phyloP scores from a whole-genome alignment of 2,113 vertebrate genomes.

The Greenwoodochromis staneri region DNA sequence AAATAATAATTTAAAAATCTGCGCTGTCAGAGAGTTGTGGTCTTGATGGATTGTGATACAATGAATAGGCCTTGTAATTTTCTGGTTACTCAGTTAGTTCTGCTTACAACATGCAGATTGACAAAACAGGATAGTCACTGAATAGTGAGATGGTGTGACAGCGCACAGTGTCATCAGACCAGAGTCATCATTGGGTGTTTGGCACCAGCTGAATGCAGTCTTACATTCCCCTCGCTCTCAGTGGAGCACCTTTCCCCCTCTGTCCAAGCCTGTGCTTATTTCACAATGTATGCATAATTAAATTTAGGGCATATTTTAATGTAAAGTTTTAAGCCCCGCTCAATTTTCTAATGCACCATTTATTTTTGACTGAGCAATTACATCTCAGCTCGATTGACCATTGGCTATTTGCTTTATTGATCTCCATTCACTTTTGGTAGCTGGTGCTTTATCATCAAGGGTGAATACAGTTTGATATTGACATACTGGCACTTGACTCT shows the following conservation, averaged over 20 bases:
- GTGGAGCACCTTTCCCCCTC: not conserved
- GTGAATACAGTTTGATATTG: slow-evolving; percentile 9
- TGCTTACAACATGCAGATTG: not conserved
- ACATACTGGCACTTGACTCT: slow-evolving; percentile 11
- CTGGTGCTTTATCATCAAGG: slow-evolving; percentile 22
- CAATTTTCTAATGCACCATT: slow-evolving; percentile 45
- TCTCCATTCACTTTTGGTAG: slow-evolving; percentile 3
- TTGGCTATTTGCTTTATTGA: slow-evolving; percentile 56
- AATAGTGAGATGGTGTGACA: slow-evolving; percentile 51
- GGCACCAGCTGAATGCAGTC: slow-evolving; percentile 36
- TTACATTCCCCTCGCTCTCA: slow-evolving; percentile 4
- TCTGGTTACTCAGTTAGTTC: not conserved
- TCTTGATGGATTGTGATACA: not conserved
- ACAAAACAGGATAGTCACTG: slow-evolving; percentile 2
- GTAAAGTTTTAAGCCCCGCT: slow-evolving; percentile 27
- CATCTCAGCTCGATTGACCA: slow-evolving; percentile 21
- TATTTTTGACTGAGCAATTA: slow-evolving; percentile 24
- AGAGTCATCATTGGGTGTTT: slow-evolving; percentile 23
- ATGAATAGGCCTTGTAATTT: not conserved
- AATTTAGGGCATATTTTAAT: slow-evolving; percentile 44
- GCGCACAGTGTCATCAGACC: slow-evolving; percentile 43
- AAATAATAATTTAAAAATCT: not conserved
- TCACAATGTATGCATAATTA: slow-evolving; percentile 40
- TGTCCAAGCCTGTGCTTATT: not conserved
- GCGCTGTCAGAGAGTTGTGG: not conserved